Evolutionary conservation across 2,888 invertebrate genomes (phyloP).

Genomic region (Aleiodes leptofemur): DNA sequence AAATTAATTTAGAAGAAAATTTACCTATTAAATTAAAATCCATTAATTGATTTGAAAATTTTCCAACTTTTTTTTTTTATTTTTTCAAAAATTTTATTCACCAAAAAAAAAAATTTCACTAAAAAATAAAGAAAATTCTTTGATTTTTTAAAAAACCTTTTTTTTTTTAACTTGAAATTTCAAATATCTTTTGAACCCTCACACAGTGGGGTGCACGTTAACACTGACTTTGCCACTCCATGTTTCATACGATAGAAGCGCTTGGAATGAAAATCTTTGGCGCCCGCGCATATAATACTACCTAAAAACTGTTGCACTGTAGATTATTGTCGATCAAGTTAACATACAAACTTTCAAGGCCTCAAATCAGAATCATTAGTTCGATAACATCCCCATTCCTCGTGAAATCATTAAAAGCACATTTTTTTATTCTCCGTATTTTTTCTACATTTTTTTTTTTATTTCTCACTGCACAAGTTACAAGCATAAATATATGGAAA

Average conservation of each 20-base stretch:
- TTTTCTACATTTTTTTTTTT: too few species aligned
- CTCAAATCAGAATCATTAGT: constrained; percentile 9
- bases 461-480: not conserved
- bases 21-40: too few species aligned
- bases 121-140: not conserved
- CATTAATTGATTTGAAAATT: not conserved
- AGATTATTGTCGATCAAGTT: not conserved
- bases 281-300: constrained; percentile 53
- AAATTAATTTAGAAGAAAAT: too few species aligned
- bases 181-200: constrained; percentile 46
- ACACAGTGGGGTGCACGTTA: constrained; percentile 55
- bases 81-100: not conserved
- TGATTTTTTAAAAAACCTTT: not conserved
- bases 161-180: not conserved
- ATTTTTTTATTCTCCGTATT: not conserved
- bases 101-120: not conserved
- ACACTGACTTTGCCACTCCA: constrained; percentile 56
- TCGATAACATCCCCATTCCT: constrained; percentile 18
- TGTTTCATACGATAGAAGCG: constrained; percentile 2
- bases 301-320: constrained; percentile 36
- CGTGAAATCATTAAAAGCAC: not conserved
- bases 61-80: not conserved
- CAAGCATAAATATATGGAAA: not conserved
- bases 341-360: not conserved
- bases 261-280: not conserved